Evolutionary conservation across 2,113 vertebrate species (phyloP).

Genomic region (Oreamnos americanus): DNA sequence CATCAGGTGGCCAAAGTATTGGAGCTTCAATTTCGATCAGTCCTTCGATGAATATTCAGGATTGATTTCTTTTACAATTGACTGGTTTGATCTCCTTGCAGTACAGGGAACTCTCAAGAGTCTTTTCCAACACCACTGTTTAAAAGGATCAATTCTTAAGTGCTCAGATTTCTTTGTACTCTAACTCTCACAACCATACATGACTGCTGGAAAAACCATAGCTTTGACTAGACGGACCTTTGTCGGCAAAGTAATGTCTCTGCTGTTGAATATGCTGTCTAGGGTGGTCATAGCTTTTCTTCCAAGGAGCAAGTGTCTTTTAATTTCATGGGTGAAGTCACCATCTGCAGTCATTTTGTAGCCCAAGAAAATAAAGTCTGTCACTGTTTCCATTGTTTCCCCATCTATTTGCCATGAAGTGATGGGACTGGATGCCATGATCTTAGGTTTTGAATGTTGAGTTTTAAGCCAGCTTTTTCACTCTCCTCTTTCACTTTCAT

Average conservation of each 20-base stretch:
- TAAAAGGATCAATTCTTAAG: background rate
- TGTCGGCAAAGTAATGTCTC: background rate
- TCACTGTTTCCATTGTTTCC: background rate
- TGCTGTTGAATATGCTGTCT: background rate
- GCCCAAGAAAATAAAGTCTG: background rate
- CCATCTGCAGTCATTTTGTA: background rate
- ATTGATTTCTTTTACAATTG: background rate
- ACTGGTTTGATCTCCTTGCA: background rate
- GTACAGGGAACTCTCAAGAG: background rate
- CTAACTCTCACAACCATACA: background rate
- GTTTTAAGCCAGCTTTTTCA: background rate
- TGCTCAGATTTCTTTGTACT: background rate
- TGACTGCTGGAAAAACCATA: background rate
- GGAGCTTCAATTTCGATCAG: background rate
- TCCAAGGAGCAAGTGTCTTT: background rate
- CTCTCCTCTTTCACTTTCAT: background rate
- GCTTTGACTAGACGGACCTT: background rate
- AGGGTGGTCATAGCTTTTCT: background rate
- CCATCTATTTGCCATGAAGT: background rate
- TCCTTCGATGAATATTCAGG: background rate
- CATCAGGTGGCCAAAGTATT: background rate
- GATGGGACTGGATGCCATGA: background rate
- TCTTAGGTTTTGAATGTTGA: background rate
- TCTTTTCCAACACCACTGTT: background rate
- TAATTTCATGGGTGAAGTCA: background rate